Conservation (phyloP, 2,113 vertebrate species). For the Protomyctophum bolini region DNA sequence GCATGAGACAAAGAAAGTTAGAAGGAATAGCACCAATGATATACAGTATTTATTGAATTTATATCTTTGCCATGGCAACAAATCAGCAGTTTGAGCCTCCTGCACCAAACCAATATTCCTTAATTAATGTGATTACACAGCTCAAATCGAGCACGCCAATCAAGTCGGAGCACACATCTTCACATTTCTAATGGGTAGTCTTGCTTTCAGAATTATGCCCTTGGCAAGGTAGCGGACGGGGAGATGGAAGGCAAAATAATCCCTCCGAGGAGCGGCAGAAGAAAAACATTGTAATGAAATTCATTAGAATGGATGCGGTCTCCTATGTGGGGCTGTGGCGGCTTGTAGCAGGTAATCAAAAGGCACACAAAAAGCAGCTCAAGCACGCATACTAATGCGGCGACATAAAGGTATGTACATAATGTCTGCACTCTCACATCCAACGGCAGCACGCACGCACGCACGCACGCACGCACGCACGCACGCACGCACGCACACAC, state of each 20-base stretch:
- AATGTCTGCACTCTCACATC: no score
- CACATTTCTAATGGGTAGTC: conserved; percentile 5
- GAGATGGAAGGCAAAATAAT: conserved; percentile 15
- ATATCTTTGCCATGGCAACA: conserved; percentile 44
- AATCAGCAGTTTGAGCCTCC: conserved; percentile 39
- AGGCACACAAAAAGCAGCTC: conserved; percentile 6
- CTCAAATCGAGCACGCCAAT: conserved; percentile 46
- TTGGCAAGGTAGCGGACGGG: conserved; percentile 16
- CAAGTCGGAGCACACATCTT: conserved; percentile 42
- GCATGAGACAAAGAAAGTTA: conserved; percentile 25
- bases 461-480: background rate
- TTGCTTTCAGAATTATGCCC: conserved; percentile 8
- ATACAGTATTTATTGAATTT: conserved; percentile 35
- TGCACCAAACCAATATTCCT: conserved; percentile 37
- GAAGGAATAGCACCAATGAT: background rate
- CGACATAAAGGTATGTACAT: background rate
- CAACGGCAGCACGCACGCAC: background rate
- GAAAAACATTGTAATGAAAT: conserved; percentile 37
- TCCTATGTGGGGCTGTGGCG: background rate
- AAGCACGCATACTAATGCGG: background rate
- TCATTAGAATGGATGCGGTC: conserved; percentile 1
- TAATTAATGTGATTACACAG: conserved; percentile 50
- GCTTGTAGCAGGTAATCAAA: conserved; percentile 20
- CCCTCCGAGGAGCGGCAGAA: conserved; percentile 21
- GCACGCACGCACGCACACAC: background rate